Base-by-base conservation (phyloP, 2,888 invertebrate genomes). In the Epinotia ramella region DNA sequence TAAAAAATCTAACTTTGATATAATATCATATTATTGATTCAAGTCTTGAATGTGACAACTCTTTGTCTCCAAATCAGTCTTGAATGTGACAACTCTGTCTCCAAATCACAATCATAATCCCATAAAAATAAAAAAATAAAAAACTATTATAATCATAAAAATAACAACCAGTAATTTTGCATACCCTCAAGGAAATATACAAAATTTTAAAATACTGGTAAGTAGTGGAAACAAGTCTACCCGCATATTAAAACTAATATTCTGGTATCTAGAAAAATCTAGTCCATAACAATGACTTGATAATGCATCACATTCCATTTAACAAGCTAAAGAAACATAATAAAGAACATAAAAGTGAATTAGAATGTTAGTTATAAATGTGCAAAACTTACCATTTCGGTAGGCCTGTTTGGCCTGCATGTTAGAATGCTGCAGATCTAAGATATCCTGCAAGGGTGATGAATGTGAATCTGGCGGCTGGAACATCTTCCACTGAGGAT, bases 401-500 rank as follows among this genome's bases (percentile, higher is more conserved):
- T 94, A 95, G 80, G 89, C 89, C 81, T 91, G 89, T 88, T 95
- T 95, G 80, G 91, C 83, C 84, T 94, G 94, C 92, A 92, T 92
- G 80, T 89, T 91, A 81, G 95, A 90, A 86, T 95, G 95, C 88
- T 96, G 96, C 94, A 97, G 95, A 87, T 97, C 96, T 95, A 97
- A 96, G 92, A 96, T 97, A 90, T 97, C 97, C 90, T 97, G 96
- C 94, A 97, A 96, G 89, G 97, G 96, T 92, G 97, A 97, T 90
- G 97, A 96, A 95, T 96, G 96, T 95, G 96, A 96, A 95, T 96
- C 96, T 95, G 97, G 97, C 97, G 97, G 97, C 96, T 97, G 97
- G 97, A 97, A 97, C 94, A 96, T 96, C 95, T 97, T 97, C 97
- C 97, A 97, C 97, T 97, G 97, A 96, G 97, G 96, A 96, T 97